Base-by-base conservation (phyloP, 2,113 vertebrate genomes). In the Ovis canadensis region DNA sequence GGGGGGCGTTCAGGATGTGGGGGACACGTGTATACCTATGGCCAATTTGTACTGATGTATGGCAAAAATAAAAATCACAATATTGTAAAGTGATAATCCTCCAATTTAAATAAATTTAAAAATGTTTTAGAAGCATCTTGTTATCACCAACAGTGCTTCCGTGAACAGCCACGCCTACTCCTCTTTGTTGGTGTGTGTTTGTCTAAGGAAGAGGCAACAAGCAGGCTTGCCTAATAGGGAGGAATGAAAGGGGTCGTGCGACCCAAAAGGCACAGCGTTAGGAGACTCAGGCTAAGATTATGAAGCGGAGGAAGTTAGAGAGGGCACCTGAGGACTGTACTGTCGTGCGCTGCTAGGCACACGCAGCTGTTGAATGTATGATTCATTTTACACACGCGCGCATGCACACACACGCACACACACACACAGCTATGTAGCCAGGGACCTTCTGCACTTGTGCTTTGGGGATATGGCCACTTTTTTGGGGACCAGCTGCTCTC, bases 211-310 rank as follows among this genome's bases (percentile, higher is more conserved):
- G 3, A 29, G n/a, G 48, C 15, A 27, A 82, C 43, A 93, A 48
- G 7, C 15, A 12, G 52, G 17, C 7, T 83, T 60, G 40, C 27
- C 31, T 40, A 11, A 23, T 2, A 8, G 2, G 31, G 43, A 15
- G 3, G 1, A 27, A 7, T 19, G 50, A 62, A 84, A 55, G 6
- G n/a, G 50, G 14, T 10, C 13, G 0, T 31, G 21, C 0, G 21
- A 71, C 17, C 7, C 23, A 10, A 57, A 50, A 36, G 19, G 7
- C 40, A 85, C 33, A 43, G 7, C 33, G 1, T 55, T 60, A 59
- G 60, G 33, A 59, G 55, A 59, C 2, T 6, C 48, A 71, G 13
- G 25, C 6, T 5, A 5, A 52, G 57, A 77, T 55, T 5, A 31
- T 9, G 25, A 57, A 55, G n/a, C 7, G 7, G 43, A 57, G 23